These are phyloP conservation scores for Dusona sp. DNA, from an alignment of 2,888 invertebrate species.

Conservation along the genomic window DNA sequence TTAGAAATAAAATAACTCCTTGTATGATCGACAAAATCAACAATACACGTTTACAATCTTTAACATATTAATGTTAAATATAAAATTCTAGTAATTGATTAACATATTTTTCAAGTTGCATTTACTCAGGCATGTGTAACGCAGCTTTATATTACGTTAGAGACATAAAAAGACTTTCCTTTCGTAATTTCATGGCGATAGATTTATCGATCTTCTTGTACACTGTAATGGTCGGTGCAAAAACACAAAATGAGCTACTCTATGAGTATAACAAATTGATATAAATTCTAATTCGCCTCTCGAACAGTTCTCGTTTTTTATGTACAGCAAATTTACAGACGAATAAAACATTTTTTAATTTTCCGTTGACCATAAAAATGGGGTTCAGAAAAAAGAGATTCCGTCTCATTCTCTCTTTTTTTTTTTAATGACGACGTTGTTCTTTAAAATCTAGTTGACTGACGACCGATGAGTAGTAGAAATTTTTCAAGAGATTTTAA, in stretches of 20 bases:
- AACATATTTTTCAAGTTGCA: not conserved
- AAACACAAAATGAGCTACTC: not conserved
- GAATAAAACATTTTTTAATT: not conserved
- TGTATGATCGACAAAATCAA: not conserved
- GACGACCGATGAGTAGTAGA: not conserved
- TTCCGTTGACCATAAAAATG: not conserved
- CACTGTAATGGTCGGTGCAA: not conserved
- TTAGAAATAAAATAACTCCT: not conserved
- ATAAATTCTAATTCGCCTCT: not conserved
- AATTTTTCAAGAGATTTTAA: too few relatives aligned
- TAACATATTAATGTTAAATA: not conserved
- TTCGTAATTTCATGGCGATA: constrained; percentile 2
- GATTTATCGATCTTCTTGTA: constrained; percentile 13
- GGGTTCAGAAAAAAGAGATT: not conserved
- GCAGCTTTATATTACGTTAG: constrained; percentile 18
- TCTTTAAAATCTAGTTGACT: not conserved
- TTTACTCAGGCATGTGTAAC: not conserved
- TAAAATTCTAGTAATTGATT: not conserved
- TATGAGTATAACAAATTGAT: not conserved
- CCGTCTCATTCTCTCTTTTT: not conserved
- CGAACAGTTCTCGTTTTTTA: not conserved
- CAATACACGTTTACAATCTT: not conserved
- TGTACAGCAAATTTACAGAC: not conserved
- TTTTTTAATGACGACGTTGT: not conserved
- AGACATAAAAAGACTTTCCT: constrained; percentile 15